Percentiles rank a stretch among this genome's conserved stretches.
Conservation (phyloP, 2,113 vertebrate genomes). For the Papio anubis region DNA sequence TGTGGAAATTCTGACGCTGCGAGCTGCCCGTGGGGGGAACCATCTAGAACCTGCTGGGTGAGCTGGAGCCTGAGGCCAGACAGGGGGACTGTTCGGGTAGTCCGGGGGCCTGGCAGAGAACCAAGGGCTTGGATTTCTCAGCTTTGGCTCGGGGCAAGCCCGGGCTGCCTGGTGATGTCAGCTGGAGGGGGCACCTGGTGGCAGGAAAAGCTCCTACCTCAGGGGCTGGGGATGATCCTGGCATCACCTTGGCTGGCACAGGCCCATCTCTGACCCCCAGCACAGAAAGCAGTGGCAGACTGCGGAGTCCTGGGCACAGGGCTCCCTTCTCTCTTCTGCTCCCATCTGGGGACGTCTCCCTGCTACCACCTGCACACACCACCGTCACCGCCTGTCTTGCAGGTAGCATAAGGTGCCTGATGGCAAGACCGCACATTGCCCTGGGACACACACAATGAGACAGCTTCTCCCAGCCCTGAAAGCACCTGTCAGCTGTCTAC, state of each 20-base stretch:
- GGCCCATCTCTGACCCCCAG: neutral
- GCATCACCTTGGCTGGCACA: neutral
- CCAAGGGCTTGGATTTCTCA: neutral
- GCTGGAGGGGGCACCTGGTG: too few relatives aligned
- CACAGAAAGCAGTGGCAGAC: neutral
- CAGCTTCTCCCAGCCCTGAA: rapidly evolving
- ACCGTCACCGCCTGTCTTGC: neutral
- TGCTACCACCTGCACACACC: too few relatives aligned
- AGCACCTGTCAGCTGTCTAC: neutral
- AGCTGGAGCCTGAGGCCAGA: neutral
- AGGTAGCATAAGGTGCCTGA: rapidly evolving
- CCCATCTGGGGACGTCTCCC: too few relatives aligned
- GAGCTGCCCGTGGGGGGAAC: neutral
- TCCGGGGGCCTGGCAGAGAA: neutral
- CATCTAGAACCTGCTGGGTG: neutral
- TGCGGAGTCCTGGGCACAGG: too few relatives aligned
- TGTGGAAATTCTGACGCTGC: neutral
- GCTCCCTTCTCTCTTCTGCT: neutral
- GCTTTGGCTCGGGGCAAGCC: neutral
- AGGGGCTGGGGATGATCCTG: rapidly evolving
- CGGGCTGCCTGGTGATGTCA: neutral
- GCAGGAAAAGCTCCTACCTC: neutral
- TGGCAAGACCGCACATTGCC: rapidly evolving
- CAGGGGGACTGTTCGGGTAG: neutral
- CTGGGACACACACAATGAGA: neutral